phyloP scores from a whole-genome alignment of 1,140 invertebrate species.

The Pseudobourletiella spinata region DNA sequence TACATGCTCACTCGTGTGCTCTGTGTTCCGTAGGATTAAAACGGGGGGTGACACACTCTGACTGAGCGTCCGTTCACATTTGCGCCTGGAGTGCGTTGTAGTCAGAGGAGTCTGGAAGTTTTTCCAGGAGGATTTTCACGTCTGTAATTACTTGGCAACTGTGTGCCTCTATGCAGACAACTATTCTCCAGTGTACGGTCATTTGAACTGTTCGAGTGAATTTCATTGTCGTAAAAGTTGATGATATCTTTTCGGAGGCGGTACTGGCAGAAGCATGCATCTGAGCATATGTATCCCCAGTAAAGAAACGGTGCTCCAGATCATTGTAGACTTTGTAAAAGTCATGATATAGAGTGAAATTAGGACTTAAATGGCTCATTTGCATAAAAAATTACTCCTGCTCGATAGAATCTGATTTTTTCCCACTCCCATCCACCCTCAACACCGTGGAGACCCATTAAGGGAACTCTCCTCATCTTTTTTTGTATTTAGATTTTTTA shows the following conservation, averaged over 20 bases:
- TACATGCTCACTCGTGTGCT: not conserved
- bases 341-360: constrained; percentile 1
- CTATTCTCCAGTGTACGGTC: too few relatives aligned
- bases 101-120: too few relatives aligned
- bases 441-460: not conserved
- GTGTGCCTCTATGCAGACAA: too few relatives aligned
- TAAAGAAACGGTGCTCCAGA: not conserved
- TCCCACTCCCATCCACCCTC: not conserved
- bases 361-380: constrained; percentile 12
- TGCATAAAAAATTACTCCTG: not conserved
- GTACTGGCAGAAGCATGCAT: too few relatives aligned
- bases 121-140: not conserved
- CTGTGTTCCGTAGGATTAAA: too few relatives aligned
- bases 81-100: too few relatives aligned
- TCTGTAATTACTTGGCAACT: too few relatives aligned
- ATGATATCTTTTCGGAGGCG: too few relatives aligned
- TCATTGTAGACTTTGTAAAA: not conserved
- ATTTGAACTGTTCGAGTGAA: not conserved
- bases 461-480: not conserved
- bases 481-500: constrained; percentile 1
- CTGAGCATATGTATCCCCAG: too few relatives aligned
- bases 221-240: not conserved
- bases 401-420: constrained; percentile 4
- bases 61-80: too few relatives aligned
- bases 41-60: too few relatives aligned